Evolutionary conservation across 2,888 invertebrate species (phyloP).

Genomic region (Nephrotoma appendiculata): DNA sequence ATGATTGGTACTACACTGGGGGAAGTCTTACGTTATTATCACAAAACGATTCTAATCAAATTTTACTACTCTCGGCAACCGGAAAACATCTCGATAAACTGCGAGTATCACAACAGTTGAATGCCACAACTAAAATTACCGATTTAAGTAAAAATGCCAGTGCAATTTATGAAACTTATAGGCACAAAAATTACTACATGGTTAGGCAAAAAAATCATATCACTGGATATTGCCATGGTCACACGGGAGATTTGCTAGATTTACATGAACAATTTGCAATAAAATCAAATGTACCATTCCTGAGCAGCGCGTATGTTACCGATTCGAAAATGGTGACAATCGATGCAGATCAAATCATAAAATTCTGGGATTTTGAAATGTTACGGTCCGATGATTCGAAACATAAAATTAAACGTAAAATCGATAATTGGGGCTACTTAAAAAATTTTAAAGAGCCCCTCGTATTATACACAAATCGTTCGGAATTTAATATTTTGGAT

Average conservation of each 20-base stretch:
- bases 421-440: background rate
- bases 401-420: background rate
- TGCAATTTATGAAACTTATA: background rate
- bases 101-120: background rate
- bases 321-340: background rate
- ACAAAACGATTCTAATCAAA: background rate
- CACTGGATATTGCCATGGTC: background rate
- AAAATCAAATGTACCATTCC: background rate
- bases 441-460: background rate
- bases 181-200: background rate
- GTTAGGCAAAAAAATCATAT: background rate
- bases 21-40: conserved; percentile 20
- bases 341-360: background rate
- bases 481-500: background rate
- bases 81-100: background rate
- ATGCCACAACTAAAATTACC: background rate
- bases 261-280: background rate
- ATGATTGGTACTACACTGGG: conserved; percentile 28
- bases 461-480: background rate
- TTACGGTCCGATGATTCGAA: background rate
- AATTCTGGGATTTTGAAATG: background rate
- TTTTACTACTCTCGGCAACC: background rate
- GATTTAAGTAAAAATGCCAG: background rate
- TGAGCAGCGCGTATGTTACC: background rate
- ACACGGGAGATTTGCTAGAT: background rate